Conservation (phyloP, 2,888 invertebrate genomes). For the Drosophila prostipennis region DNA sequence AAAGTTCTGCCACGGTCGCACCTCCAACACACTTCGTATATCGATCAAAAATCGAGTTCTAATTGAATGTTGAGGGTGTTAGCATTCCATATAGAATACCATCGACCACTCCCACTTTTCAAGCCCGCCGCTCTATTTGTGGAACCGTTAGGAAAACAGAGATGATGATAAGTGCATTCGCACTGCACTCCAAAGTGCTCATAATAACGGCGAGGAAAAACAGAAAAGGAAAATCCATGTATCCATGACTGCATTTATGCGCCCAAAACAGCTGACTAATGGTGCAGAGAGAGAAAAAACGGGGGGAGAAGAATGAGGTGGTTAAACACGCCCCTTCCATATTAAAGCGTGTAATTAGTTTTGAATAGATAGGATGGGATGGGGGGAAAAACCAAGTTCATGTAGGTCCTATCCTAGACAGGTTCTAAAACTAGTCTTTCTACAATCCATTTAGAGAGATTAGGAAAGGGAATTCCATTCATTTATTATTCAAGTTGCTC, state of each 20-base stretch:
- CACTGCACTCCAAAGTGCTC: conserved; percentile 26
- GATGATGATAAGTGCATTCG: conserved; percentile 30
- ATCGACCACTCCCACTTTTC: conserved; percentile 8
- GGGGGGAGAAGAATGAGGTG: neutral
- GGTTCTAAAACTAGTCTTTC: conserved; percentile 1
- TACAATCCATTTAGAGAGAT: neutral
- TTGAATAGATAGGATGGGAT: conserved; percentile 56
- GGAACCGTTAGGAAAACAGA: conserved; percentile 67
- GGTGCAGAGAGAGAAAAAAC: conserved; percentile 22
- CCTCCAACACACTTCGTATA: conserved; percentile 10
- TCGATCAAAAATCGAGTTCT: conserved; percentile 52
- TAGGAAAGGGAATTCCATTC: conserved; percentile 12
- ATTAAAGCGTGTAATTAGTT: conserved; percentile 74
- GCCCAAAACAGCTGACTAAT: conserved; percentile 69
- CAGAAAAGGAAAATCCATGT: conserved; percentile 52
- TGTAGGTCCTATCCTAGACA: conserved; percentile 7
- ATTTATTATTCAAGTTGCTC: conserved; percentile 15
- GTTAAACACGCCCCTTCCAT: conserved; percentile 58
- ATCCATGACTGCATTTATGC: conserved; percentile 66
- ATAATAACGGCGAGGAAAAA: conserved; percentile 46
- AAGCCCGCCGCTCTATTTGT: conserved; percentile 31
- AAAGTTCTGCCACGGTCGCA: conserved; percentile 41
- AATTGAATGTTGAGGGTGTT: conserved; percentile 54
- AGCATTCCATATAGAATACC: neutral
- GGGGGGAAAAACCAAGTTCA: conserved; percentile 21